These are phyloP conservation scores for Cantharis rustica DNA, from an alignment of 2,888 invertebrate species.

Conservation along the genomic window DNA sequence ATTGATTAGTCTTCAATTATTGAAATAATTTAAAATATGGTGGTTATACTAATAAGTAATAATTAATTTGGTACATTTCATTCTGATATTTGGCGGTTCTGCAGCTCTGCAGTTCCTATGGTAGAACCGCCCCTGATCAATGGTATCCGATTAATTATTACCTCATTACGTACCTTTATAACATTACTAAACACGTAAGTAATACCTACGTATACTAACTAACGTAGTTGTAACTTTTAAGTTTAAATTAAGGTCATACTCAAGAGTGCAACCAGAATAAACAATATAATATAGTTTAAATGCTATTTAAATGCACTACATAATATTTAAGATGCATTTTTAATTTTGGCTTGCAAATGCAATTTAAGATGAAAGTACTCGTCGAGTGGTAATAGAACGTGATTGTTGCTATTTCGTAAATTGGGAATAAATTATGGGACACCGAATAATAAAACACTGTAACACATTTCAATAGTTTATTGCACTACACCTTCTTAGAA, in stretches of 20 bases:
- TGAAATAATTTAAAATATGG: too few relatives aligned
- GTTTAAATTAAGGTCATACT: neutral
- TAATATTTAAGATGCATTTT: neutral
- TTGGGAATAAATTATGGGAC: neutral
- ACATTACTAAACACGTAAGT: neutral
- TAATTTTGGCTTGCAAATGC: neutral
- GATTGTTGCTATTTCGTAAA: neutral
- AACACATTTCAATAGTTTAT: slow-evolving; percentile 19
- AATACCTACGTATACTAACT: neutral
- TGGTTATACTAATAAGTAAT: too few relatives aligned
- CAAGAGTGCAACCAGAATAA: neutral
- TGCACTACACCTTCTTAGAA: slow-evolving; percentile 21
- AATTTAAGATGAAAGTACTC: neutral
- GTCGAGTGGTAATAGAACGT: neutral
- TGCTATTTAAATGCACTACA: neutral
- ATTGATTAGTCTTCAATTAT: too few relatives aligned
- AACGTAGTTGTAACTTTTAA: neutral
- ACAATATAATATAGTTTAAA: neutral
- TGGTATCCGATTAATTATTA: neutral
- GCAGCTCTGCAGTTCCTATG: too few relatives aligned
- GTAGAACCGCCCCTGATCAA: too few relatives aligned
- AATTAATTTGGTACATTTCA: too few relatives aligned
- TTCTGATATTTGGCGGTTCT: too few relatives aligned
- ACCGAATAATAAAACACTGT: neutral
- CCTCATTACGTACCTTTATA: neutral